Evolutionary conservation across 2,113 vertebrate species (phyloP).

Genomic region (Antechinus stuartii): DNA sequence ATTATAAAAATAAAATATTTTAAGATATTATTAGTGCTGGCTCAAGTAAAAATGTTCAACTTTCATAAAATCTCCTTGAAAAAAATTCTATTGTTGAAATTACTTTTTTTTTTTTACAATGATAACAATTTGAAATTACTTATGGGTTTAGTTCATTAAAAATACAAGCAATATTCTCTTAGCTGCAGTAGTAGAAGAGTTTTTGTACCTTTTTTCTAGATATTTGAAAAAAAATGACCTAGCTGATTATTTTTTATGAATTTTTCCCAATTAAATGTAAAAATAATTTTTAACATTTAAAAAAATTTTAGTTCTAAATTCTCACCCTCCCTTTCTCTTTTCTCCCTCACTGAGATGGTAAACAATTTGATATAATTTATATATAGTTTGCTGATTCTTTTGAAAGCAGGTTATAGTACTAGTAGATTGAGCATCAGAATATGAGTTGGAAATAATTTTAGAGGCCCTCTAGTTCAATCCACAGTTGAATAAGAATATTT

Average conservation of each 20-base stretch:
- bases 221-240: neutral
- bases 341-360: no score
- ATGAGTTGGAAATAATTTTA: neutral
- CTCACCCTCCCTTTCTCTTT: no score
- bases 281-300: no score
- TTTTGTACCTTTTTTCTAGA: neutral
- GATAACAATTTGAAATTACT: neutral
- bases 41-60: neutral
- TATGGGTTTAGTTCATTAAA: neutral
- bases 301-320: no score
- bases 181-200: neutral
- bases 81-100: conserved; percentile 10
- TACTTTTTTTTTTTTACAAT: conserved; percentile 6
- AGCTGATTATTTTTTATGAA: neutral
- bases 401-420: neutral
- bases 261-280: neutral
- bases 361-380: no score
- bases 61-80: neutral
- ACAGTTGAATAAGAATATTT: neutral
- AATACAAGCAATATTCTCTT: neutral
- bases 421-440: neutral
- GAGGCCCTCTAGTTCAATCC: neutral
- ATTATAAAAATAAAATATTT: neutral
- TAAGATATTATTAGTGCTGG: neutral
- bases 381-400: neutral